Percentiles rank a stretch among this genome's conserved stretches.
Evolutionary conservation across 1,140 invertebrate species (phyloP).

Genomic region (Achatina immaculata): DNA sequence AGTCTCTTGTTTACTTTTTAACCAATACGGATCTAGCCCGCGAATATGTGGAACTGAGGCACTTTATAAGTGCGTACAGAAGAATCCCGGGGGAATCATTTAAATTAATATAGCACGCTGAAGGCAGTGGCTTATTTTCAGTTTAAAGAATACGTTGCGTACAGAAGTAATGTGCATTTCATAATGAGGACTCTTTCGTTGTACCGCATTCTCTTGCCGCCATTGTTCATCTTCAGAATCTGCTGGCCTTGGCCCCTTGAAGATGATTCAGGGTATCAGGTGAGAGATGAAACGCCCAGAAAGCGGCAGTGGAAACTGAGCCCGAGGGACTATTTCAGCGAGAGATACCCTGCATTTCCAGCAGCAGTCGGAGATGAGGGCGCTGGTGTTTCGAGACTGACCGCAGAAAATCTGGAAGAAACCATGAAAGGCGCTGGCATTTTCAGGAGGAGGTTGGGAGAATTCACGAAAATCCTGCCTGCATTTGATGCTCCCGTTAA

Average conservation of each 20-base stretch:
- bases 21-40: background rate
- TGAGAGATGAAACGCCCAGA: background rate
- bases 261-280: background rate
- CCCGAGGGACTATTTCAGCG: background rate
- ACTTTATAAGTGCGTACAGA: background rate
- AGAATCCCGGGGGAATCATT: no score
- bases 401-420: background rate
- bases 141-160: background rate
- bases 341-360: no score
- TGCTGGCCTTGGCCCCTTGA: background rate
- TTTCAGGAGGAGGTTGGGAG: background rate
- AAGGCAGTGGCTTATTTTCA: no score
- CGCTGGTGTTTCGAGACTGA: background rate
- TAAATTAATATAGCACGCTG: no score
- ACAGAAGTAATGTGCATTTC: background rate
- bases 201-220: background rate
- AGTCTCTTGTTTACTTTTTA: slow-evolving; percentile 11
- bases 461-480: background rate
- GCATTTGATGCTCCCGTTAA: background rate
- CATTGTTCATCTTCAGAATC: background rate
- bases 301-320: no score
- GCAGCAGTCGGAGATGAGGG: background rate
- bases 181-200: slow-evolving; percentile 1
- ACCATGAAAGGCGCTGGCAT: no score
- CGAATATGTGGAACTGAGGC: background rate